Evolutionary conservation across 2,888 invertebrate species (phyloP).

Genomic region (Lasioglossum lativentre): DNA sequence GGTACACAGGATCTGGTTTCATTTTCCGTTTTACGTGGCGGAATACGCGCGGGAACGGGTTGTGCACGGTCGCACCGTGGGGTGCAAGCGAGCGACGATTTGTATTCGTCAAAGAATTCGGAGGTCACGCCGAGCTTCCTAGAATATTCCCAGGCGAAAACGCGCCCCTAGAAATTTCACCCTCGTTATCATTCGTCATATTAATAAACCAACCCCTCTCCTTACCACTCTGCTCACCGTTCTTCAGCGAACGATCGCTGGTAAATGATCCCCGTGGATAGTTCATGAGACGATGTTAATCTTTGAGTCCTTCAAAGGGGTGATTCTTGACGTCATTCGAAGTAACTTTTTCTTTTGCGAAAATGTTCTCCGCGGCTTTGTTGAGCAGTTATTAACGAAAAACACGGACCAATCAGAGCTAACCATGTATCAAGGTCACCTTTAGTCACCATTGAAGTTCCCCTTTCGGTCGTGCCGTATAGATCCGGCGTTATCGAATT

Average conservation of each 20-base stretch:
- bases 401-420: no score
- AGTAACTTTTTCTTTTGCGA: no score
- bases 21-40: slow-evolving; percentile 60
- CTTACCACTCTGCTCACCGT: not conserved
- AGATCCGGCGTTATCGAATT: not conserved
- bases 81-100: slow-evolving; percentile 68
- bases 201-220: slow-evolving; percentile 71
- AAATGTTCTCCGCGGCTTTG: no score
- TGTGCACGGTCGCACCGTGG: slow-evolving; percentile 53
- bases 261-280: not conserved
- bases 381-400: no score
- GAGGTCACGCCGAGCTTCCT: slow-evolving; percentile 52
- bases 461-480: not conserved
- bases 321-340: no score
- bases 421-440: not conserved
- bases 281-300: not conserved
- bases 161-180: slow-evolving; percentile 62
- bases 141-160: slow-evolving; percentile 63
- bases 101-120: slow-evolving; percentile 73
- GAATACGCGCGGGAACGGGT: slow-evolving; percentile 67
- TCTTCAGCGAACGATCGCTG: not conserved
- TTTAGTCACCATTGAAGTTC: not conserved
- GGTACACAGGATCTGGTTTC: slow-evolving; percentile 65
- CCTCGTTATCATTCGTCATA: slow-evolving; percentile 75
- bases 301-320: not conserved